phyloP scores from a whole-genome alignment of 2,888 invertebrate species.

The Megaustenia siamemsis region DNA sequence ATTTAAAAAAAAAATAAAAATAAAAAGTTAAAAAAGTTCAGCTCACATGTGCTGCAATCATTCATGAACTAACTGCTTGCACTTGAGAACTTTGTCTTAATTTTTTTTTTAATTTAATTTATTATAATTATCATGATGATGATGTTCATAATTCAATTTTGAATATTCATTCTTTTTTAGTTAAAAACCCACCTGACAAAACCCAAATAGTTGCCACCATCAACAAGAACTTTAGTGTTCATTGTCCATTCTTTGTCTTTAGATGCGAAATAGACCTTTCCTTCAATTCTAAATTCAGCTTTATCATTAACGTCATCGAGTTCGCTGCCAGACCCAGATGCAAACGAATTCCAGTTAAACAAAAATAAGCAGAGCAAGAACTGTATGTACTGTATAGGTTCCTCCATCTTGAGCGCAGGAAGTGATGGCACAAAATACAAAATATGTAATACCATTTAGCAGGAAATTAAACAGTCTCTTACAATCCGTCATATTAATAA shows the following conservation, averaged over 20 bases:
- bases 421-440: not conserved
- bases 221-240: conserved; percentile 84
- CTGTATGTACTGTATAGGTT: conserved; percentile 55
- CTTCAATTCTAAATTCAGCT: conserved; percentile 73
- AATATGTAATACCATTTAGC: not conserved
- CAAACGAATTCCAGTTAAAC: conserved; percentile 55
- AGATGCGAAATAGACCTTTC: conserved; percentile 75
- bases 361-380: conserved; percentile 56
- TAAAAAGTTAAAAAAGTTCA: too few species aligned
- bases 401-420: conserved; percentile 58
- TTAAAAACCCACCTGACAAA: conserved; percentile 87
- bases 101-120: too few species aligned
- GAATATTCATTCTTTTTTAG: too few species aligned
- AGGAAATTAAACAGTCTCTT: not conserved
- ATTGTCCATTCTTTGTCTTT: conserved; percentile 77
- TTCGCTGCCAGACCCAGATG: conserved; percentile 47
- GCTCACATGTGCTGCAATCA: too few species aligned
- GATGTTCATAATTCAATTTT: too few species aligned
- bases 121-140: too few species aligned
- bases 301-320: conserved; percentile 58
- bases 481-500: not conserved
- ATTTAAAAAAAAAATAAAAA: too few species aligned
- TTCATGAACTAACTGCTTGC: too few species aligned
- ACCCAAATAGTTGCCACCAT: conserved; percentile 92
- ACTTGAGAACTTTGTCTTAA: too few species aligned